Evolutionary conservation across 2,888 invertebrate genomes (phyloP).

Genomic region (Caenorhabditis sulstoni): DNA sequence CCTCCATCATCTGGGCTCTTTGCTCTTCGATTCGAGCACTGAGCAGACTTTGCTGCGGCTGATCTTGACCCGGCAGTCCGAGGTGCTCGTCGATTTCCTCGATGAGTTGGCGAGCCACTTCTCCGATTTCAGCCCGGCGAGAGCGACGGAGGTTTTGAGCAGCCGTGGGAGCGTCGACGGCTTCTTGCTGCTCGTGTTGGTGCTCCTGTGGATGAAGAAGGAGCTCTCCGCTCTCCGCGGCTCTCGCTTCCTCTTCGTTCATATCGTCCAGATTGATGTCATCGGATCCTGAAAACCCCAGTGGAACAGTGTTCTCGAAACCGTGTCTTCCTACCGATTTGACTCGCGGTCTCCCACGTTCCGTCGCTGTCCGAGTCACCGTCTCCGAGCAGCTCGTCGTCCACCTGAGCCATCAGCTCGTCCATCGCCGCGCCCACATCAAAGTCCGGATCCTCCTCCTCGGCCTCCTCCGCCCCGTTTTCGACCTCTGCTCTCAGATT

Average conservation of each 20-base stretch:
- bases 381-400: slow-evolving; percentile 45
- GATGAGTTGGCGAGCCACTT: too few species aligned
- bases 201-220: not conserved
- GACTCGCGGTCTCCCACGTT: slow-evolving; percentile 29
- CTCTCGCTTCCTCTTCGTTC: slow-evolving; percentile 22
- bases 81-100: too few species aligned
- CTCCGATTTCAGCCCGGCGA: too few species aligned
- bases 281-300: slow-evolving; percentile 21
- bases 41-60: not conserved
- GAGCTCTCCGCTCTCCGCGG: not conserved
- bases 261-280: slow-evolving; percentile 42
- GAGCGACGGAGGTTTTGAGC: too few species aligned
- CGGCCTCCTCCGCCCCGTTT: slow-evolving; percentile 27
- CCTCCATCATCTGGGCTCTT: slow-evolving; percentile 35
- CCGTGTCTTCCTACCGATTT: too few species aligned
- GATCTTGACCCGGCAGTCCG: too few species aligned
- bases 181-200: not conserved
- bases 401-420: slow-evolving; percentile 34
- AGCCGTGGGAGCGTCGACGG: not conserved
- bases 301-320: too few species aligned
- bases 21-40: slow-evolving; percentile 41
- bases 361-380: slow-evolving; percentile 3
- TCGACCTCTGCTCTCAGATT: slow-evolving; percentile 4
- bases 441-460: slow-evolving; percentile 34
- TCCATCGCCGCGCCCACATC: slow-evolving; percentile 46